Percentiles rank a stretch among this genome's conserved stretches.
These are phyloP conservation scores for Charadrius vociferus DNA, from an alignment of 2,113 vertebrate genomes.

Conservation along the genomic window DNA sequence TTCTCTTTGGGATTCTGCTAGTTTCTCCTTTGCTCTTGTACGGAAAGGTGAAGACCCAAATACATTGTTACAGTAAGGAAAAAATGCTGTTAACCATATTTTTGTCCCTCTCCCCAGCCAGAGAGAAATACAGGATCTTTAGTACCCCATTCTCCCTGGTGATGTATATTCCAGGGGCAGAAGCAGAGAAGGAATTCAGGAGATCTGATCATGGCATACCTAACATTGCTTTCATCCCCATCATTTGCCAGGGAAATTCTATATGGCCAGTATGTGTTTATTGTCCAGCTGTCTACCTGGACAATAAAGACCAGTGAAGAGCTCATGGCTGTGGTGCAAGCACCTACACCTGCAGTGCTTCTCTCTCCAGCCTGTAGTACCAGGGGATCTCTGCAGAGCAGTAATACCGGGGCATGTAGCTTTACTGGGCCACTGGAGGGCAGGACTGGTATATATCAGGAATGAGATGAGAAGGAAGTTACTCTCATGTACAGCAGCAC, in stretches of 20 bases:
- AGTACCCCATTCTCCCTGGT: background rate
- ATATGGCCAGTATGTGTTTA: fast-evolving
- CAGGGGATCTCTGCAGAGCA: background rate
- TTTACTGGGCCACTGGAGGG: slow-evolving; percentile 3
- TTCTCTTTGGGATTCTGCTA: background rate
- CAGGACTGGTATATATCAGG: background rate
- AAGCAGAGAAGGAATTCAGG: background rate
- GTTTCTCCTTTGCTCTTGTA: background rate
- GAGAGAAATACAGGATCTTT: background rate
- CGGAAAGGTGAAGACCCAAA: background rate
- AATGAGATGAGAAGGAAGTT: background rate
- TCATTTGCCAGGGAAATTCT: background rate
- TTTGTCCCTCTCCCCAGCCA: background rate
- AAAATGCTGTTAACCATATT: background rate
- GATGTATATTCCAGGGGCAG: background rate
- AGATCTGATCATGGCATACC: background rate
- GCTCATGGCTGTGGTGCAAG: background rate
- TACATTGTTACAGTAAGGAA: background rate
- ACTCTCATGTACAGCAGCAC: background rate
- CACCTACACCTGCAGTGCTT: background rate
- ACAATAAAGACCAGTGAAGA: too few relatives aligned
- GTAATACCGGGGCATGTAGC: background rate
- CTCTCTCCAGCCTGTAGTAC: background rate
- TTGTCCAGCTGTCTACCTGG: fast-evolving
- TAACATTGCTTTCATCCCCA: background rate